These are phyloP conservation scores for Caretta caretta DNA, from an alignment of 2,113 vertebrate genomes.

Conservation along the genomic window DNA sequence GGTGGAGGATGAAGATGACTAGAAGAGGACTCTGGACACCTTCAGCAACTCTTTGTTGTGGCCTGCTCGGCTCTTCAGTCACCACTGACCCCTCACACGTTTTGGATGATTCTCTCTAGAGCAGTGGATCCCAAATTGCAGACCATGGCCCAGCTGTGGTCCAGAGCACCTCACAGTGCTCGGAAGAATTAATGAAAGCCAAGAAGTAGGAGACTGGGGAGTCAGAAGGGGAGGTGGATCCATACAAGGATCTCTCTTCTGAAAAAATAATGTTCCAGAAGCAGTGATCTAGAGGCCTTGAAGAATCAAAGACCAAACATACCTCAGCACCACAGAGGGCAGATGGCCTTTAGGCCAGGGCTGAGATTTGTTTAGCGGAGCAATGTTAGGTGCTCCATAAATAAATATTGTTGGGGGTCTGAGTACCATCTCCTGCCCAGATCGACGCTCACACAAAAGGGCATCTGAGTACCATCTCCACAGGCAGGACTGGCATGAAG, in stretches of 20 bases:
- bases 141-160: neutral
- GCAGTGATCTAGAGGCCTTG: neutral
- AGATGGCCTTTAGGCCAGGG: neutral
- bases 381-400: neutral
- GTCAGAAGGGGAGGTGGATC: neutral
- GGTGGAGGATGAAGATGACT: neutral
- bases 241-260: neutral
- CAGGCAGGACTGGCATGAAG: accelerated
- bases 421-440: neutral
- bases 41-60: neutral
- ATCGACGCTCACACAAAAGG: neutral
- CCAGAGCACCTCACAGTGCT: neutral
- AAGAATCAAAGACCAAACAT: neutral
- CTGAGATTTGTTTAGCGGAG: neutral
- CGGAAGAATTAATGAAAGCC: neutral
- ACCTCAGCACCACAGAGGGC: neutral
- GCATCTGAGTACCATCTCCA: accelerated
- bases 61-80: neutral
- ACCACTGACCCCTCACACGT: neutral
- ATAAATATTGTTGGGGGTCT: neutral
- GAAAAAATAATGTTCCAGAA: neutral
- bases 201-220: too few relatives aligned
- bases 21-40: neutral
- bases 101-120: neutral
- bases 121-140: neutral